Conservation (phyloP, 2,888 invertebrate genomes). For the Cataglyphis albicans region DNA sequence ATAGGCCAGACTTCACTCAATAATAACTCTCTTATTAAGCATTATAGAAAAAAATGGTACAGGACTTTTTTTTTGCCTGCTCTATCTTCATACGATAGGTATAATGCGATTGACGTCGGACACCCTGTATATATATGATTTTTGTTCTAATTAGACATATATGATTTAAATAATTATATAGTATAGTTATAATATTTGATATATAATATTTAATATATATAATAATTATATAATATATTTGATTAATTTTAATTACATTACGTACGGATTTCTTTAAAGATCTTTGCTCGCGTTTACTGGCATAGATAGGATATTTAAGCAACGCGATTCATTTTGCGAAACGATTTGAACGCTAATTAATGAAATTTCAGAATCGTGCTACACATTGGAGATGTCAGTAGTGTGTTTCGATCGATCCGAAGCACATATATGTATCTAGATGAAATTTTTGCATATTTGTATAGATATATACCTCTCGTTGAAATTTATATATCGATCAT, state of each 20-base stretch:
- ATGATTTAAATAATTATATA: not conserved
- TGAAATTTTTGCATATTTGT: not conserved
- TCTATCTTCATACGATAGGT: too few species aligned
- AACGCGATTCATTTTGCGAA: not conserved
- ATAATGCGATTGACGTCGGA: too few species aligned
- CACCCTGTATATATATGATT: not conserved
- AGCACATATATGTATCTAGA: slow-evolving; percentile 6
- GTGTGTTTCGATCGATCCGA: slow-evolving; percentile 48
- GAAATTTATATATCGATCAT: not conserved
- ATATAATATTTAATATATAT: not conserved
- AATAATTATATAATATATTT: not conserved
- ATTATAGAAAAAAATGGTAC: too few species aligned
- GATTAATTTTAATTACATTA: not conserved
- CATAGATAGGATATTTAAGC: slow-evolving; percentile 12
- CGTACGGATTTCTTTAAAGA: not conserved
- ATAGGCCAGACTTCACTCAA: too few species aligned
- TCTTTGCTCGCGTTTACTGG: not conserved
- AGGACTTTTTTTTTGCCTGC: too few species aligned
- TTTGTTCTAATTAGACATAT: not conserved
- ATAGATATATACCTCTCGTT: not conserved
- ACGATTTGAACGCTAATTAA: slow-evolving; percentile 46
- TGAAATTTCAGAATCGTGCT: slow-evolving; percentile 39
- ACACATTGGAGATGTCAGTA: slow-evolving; percentile 17
- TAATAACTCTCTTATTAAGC: too few species aligned
- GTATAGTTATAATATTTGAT: not conserved